These are phyloP conservation scores for Galeruca laticollis DNA, from an alignment of 2,888 invertebrate species.

Conservation along the genomic window DNA sequence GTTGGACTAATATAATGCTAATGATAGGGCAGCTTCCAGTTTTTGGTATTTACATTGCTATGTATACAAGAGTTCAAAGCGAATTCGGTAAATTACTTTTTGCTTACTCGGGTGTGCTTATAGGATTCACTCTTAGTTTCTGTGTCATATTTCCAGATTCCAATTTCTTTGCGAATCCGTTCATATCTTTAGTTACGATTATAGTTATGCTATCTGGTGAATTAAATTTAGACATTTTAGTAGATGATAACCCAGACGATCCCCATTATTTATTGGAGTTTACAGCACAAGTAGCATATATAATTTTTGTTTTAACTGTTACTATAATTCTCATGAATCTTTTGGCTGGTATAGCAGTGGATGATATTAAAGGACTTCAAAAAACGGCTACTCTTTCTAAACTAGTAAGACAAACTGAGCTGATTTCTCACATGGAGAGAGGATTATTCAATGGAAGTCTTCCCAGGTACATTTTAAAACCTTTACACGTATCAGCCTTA, in stretches of 20 bases:
- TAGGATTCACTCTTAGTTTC: conserved; percentile 89
- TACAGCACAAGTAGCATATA: conserved; percentile 85
- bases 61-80: conserved; percentile 89
- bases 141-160: conserved; percentile 89
- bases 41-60: conserved; percentile 90
- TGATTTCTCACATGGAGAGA: conserved; percentile 86
- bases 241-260: conserved; percentile 81
- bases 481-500: conserved; percentile 82
- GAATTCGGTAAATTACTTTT: conserved; percentile 87
- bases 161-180: conserved; percentile 84
- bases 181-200: conserved; percentile 86
- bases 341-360: conserved; percentile 87
- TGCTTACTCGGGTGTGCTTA: conserved; percentile 86
- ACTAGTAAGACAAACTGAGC: conserved; percentile 84
- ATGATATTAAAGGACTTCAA: conserved; percentile 87
- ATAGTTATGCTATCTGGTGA: conserved; percentile 92
- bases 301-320: conserved; percentile 84
- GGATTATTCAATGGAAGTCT: conserved; percentile 84
- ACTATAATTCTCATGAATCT: conserved; percentile 89
- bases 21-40: conserved; percentile 91
- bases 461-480: conserved; percentile 79
- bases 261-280: conserved; percentile 82
- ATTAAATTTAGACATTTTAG: conserved; percentile 80
- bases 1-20: conserved; percentile 90
- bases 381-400: conserved; percentile 88